phyloP scores from a whole-genome alignment of 37 sponge, comb jelly and placozoan species.

The Tethya wilhelma region DNA sequence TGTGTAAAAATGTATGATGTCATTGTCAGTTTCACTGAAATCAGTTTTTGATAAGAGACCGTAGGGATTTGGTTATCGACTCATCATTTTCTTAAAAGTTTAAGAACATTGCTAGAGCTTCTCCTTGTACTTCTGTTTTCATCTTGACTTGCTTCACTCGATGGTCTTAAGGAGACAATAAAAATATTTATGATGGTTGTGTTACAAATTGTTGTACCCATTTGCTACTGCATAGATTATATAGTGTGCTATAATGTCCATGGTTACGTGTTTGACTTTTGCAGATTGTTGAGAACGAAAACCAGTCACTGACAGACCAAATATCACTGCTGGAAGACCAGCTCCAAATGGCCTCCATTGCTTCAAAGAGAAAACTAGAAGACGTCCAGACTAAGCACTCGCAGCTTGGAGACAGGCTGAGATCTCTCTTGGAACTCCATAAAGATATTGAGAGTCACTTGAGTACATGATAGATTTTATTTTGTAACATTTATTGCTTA shows the following conservation, averaged over 20 bases:
- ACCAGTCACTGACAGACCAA: conserved; percentile 1
- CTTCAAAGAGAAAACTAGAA: conserved; percentile 23
- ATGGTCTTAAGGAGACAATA: too few species aligned
- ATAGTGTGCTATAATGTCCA: too few species aligned
- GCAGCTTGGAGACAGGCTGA: conserved; percentile 32
- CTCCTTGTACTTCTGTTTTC: too few species aligned
- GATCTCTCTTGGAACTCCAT: conserved; percentile 29
- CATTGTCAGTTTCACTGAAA: too few species aligned
- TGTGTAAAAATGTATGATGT: too few species aligned
- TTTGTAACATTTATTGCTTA: not conserved
- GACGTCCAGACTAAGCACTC: conserved; percentile 1
- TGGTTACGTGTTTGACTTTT: too few species aligned
- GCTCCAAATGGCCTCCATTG: conserved; percentile 40
- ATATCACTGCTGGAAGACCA: conserved; percentile 42
- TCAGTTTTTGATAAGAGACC: too few species aligned
- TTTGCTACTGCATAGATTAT: not conserved
- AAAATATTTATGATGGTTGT: not conserved
- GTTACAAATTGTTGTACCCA: not conserved
- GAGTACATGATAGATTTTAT: conserved; percentile 8
- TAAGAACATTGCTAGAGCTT: too few species aligned
- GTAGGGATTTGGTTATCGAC: too few species aligned
- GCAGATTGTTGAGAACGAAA: conserved; percentile 34
- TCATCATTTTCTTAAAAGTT: too few species aligned
- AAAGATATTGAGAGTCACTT: conserved; percentile 20
- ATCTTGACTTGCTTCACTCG: too few species aligned